These are phyloP conservation scores for Micrastur ruficollis DNA, from an alignment of 2,797 vertebrate genomes.

Conservation along the genomic window DNA sequence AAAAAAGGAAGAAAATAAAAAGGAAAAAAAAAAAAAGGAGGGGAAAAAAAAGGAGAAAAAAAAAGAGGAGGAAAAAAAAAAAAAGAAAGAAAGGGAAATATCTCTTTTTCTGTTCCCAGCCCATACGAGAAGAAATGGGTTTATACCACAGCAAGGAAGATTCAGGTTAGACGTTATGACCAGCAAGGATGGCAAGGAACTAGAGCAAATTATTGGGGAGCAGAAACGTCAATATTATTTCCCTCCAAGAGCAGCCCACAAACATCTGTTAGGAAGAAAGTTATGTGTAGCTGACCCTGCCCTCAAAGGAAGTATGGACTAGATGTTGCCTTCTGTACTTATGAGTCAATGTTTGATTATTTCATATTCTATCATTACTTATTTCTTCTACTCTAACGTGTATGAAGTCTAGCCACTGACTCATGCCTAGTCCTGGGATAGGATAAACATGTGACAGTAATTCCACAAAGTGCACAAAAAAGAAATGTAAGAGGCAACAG, in stretches of 20 bases:
- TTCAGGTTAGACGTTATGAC: background rate
- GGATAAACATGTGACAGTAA: background rate
- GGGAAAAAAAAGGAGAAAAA: background rate
- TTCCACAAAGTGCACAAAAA: background rate
- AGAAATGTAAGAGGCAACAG: background rate
- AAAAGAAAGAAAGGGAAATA: background rate
- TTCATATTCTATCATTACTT: background rate
- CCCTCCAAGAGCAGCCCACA: background rate
- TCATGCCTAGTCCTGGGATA: background rate
- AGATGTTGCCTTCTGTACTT: background rate
- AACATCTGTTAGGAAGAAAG: background rate
- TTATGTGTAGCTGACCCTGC: background rate
- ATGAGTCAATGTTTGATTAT: background rate
- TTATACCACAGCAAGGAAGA: background rate
- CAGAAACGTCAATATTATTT: background rate
- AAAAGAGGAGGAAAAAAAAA: too few species aligned
- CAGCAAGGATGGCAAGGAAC: background rate
- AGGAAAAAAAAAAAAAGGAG: too few species aligned
- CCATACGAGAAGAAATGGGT: background rate
- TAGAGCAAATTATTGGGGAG: background rate
- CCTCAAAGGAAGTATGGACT: background rate
- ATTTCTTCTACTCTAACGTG: background rate
- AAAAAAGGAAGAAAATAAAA: background rate
- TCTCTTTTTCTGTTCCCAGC: background rate
- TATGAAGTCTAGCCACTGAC: background rate